Evolutionary conservation across 2,888 invertebrate species (phyloP).

Genomic region (Cantharis flavilabris): DNA sequence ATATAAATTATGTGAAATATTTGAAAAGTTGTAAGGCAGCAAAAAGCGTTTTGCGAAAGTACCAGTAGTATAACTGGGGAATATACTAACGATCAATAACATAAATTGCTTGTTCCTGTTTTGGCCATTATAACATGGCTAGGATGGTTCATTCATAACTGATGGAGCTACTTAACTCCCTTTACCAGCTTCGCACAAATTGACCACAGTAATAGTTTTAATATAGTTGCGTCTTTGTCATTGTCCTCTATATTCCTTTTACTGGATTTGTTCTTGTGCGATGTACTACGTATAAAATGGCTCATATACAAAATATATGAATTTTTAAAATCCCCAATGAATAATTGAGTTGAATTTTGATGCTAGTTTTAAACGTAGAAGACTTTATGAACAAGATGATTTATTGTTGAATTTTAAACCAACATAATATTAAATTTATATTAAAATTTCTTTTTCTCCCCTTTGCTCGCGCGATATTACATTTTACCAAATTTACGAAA

Average conservation of each 20-base stretch:
- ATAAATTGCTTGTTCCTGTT: slow-evolving; percentile 25
- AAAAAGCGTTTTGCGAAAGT: slow-evolving; percentile 4
- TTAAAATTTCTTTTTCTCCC: background rate
- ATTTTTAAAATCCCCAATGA: slow-evolving; percentile 24
- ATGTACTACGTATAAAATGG: slow-evolving; percentile 4
- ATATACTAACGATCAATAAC: slow-evolving; percentile 19
- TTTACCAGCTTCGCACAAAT: slow-evolving; percentile 24
- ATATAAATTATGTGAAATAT: slow-evolving; percentile 11
- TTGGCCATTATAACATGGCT: slow-evolving; percentile 25
- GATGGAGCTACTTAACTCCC: slow-evolving; percentile 25
- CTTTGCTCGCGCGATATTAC: background rate
- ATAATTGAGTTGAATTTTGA: slow-evolving; percentile 28
- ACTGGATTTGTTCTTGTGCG: slow-evolving; percentile 8
- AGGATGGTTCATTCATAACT: slow-evolving; percentile 33
- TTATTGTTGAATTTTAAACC: slow-evolving; percentile 24
- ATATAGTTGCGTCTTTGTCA: slow-evolving; percentile 18
- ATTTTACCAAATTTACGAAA: background rate
- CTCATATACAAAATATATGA: slow-evolving; percentile 17
- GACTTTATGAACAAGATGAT: slow-evolving; percentile 10
- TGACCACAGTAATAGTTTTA: slow-evolving; percentile 23
- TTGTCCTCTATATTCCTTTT: slow-evolving; percentile 15
- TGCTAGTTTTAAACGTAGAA: slow-evolving; percentile 17
- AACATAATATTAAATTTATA: slow-evolving; percentile 1
- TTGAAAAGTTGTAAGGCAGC: slow-evolving; percentile 8
- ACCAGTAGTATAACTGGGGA: slow-evolving; percentile 2